These are phyloP conservation scores for Piliocolobus tephrosceles DNA, from an alignment of 2,113 vertebrate species.

Conservation along the genomic window DNA sequence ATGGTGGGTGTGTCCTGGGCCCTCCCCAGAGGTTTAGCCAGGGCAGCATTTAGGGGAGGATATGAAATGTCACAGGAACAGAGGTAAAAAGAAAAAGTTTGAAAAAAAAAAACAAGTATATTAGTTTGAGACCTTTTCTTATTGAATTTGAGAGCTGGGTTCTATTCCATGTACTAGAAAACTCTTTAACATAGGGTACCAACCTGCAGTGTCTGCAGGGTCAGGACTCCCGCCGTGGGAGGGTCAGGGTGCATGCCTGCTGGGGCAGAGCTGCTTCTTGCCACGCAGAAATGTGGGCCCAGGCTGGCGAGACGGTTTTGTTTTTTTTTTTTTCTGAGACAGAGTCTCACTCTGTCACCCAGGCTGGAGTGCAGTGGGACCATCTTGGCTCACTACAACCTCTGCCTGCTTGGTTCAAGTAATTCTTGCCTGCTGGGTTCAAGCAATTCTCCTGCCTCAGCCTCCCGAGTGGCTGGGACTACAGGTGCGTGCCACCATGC, in stretches of 20 bases:
- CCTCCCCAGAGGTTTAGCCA: too few species aligned
- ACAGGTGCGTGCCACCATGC: background rate
- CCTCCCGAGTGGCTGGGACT: background rate
- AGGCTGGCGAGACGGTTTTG: too few species aligned
- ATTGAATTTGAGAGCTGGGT: background rate
- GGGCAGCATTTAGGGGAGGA: background rate
- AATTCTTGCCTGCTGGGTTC: background rate
- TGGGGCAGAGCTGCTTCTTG: accelerated
- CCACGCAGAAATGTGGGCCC: accelerated
- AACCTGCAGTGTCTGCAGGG: accelerated
- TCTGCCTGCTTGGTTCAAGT: background rate
- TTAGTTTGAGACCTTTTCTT: background rate
- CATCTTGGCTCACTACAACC: background rate
- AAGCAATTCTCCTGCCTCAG: background rate
- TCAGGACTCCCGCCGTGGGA: accelerated
- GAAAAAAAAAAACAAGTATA: too few species aligned
- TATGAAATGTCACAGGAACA: background rate
- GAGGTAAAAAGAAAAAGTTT: background rate
- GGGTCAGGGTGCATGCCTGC: accelerated
- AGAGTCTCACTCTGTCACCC: background rate
- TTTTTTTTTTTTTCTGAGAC: background rate
- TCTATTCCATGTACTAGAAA: background rate
- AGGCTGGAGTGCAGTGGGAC: background rate
- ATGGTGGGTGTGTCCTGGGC: background rate
- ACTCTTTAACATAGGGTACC: accelerated